Evolutionary conservation across 2,888 invertebrate species (phyloP).

Genomic region (Drosophila subquinaria): DNA sequence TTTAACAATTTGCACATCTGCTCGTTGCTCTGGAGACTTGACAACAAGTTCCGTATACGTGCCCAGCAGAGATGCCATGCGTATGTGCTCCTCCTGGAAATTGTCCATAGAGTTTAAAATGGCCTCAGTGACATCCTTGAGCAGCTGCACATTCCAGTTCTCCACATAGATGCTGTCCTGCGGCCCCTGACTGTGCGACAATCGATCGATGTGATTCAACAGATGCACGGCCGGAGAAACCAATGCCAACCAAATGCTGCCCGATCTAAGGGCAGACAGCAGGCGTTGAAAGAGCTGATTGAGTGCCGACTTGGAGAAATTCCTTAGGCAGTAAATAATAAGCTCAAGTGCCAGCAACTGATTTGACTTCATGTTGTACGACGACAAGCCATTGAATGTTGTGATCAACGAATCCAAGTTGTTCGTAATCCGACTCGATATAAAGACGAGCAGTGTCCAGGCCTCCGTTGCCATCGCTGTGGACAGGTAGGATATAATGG

Average conservation of each 20-base stretch:
- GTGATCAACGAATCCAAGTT: constrained; percentile 83
- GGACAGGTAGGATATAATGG: constrained; percentile 83
- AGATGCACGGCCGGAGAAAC: constrained; percentile 84
- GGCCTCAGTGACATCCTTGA: constrained; percentile 67
- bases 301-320: constrained; percentile 83
- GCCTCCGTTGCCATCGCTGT: constrained; percentile 85
- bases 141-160: constrained; percentile 78
- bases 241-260: constrained; percentile 80
- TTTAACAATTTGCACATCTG: constrained; percentile 67
- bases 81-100: constrained; percentile 78
- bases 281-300: constrained; percentile 83
- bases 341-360: constrained; percentile 83
- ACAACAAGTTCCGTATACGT: constrained; percentile 83
- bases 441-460: constrained; percentile 79
- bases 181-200: constrained; percentile 74
- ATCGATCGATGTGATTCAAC: constrained; percentile 76
- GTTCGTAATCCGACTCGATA: constrained; percentile 82
- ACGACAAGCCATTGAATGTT: constrained; percentile 77
- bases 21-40: constrained; percentile 67
- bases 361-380: constrained; percentile 84
- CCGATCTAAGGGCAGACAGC: constrained; percentile 72
- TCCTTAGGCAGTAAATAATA: constrained; percentile 75
- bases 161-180: constrained; percentile 24
- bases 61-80: constrained; percentile 79
- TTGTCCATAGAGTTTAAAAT: constrained; percentile 71